Conservation (phyloP, 2,113 vertebrate species). For the Marmota monax region DNA sequence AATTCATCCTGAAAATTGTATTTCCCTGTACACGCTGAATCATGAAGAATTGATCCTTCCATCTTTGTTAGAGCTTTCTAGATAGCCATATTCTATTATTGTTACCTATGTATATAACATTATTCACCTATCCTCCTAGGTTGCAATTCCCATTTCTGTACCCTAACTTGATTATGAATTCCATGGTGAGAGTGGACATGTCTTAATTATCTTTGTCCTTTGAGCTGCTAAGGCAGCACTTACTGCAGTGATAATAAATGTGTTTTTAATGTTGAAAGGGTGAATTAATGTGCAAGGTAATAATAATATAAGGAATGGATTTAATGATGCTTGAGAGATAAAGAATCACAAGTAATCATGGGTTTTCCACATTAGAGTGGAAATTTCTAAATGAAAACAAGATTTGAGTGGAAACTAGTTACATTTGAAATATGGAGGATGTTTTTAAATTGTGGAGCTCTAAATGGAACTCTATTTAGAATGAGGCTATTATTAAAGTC, state of each 20-base stretch:
- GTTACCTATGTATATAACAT: not conserved
- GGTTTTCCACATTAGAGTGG: not conserved
- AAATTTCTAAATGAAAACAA: slow-evolving; percentile 56
- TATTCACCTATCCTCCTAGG: not conserved
- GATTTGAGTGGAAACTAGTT: not conserved
- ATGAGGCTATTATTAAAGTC: not conserved
- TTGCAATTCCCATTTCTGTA: not conserved
- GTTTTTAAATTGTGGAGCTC: slow-evolving; percentile 8
- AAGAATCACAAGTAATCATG: not conserved
- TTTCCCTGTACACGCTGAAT: not conserved
- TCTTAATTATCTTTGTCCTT: not conserved
- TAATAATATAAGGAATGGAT: not conserved
- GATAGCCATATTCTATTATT: not conserved
- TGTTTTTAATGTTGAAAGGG: not conserved
- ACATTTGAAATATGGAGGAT: not conserved
- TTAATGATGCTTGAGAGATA: not conserved
- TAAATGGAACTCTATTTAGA: slow-evolving; percentile 47
- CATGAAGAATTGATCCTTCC: not conserved
- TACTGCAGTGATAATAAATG: not conserved
- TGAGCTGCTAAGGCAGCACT: not conserved
- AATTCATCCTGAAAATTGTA: not conserved
- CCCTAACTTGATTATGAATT: not conserved
- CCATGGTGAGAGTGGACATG: not conserved
- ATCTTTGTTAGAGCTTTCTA: not conserved
- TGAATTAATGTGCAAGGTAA: not conserved